Base-by-base conservation (phyloP, 2,888 invertebrate genomes). In the Macroteleia sp. region DNA sequence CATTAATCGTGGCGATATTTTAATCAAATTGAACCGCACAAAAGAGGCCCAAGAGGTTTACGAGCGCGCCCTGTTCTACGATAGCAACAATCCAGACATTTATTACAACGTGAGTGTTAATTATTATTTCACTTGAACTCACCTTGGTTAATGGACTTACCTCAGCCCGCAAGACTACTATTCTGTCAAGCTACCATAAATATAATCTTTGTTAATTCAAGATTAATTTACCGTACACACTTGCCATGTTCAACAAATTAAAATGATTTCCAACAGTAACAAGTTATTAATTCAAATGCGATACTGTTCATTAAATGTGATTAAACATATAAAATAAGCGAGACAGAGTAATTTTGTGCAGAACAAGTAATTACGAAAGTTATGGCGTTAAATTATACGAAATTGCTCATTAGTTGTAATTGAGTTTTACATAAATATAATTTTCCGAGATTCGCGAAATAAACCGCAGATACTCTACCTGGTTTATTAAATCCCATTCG, bases 21-120 rank as follows among this genome's bases (percentile, higher is more conserved):
- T 98, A 81, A 97, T 99, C 91, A 98, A 97, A 92, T 92, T 98
- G 86, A 98, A 98, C 92, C 95, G 98, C 84, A 97, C 97, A 0
- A 95, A 96, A 85, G 98, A 99, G 91, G 98, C 98, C 0, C 97
- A 97, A 90, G 96, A 97, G 89, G 97, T 98, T 32, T 99, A 99
- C 90, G 97, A 98, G 90, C 94, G 96, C 85, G 99, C 98, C 1
- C 92, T 99, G 54, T 93, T 97, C 81, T 98, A 98, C 92, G 98
- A 98, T 90, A 97, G 96, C 90, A 96, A 96, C 84, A 98, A 98
- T 92, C 97, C 98, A 0, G 98, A 98, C 89, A 97, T 98, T 87
- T 97, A 98, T 91, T 98, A 98, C 90, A 98, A 98, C 90, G 96
- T 97, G 92, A 95, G 96, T 94, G 42, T 9, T 1, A 10, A 8